A percentile compares a stretch with the other conserved stretches of the same genome.
Evolutionary conservation across 1,140 invertebrate species (phyloP).

Genomic region (Drosophila busckii): DNA sequence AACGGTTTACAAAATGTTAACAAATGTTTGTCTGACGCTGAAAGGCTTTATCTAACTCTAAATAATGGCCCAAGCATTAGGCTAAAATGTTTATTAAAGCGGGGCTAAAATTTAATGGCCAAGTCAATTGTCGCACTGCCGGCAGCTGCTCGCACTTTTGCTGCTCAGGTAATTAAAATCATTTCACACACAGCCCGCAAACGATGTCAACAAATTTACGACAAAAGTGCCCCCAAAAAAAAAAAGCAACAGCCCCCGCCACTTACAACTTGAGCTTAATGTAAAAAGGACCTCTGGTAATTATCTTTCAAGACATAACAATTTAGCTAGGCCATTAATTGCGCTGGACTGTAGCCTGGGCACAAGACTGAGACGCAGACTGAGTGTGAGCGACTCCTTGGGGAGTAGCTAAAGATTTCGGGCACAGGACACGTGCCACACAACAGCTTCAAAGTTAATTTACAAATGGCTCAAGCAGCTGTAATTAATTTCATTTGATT

Average conservation of each 20-base stretch:
- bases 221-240: constrained; percentile 4
- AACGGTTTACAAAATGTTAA: constrained; percentile 72
- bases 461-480: constrained; percentile 60
- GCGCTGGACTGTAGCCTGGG: too few species aligned
- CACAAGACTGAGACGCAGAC: too few species aligned
- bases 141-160: constrained; percentile 39
- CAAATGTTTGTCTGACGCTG: constrained; percentile 68
- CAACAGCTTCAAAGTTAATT: constrained; percentile 56
- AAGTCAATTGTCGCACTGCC: constrained; percentile 48
- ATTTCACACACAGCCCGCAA: constrained; percentile 69
- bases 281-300: constrained; percentile 58
- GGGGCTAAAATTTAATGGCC: constrained; percentile 30
- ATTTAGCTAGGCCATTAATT: constrained; percentile 73
- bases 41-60: constrained; percentile 44
- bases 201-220: constrained; percentile 54
- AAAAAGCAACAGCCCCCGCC: background rate
- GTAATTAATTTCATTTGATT: constrained; percentile 77
- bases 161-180: constrained; percentile 68
- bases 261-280: background rate
- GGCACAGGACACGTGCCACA: constrained; percentile 52
- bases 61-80: constrained; percentile 66
- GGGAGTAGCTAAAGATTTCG: constrained; percentile 39
- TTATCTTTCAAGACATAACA: constrained; percentile 77
- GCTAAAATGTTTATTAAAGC: constrained; percentile 73
- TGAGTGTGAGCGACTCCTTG: constrained; percentile 3